phyloP scores from a whole-genome alignment of 2,113 vertebrate genomes.

The Telmatochromis brichardi region DNA sequence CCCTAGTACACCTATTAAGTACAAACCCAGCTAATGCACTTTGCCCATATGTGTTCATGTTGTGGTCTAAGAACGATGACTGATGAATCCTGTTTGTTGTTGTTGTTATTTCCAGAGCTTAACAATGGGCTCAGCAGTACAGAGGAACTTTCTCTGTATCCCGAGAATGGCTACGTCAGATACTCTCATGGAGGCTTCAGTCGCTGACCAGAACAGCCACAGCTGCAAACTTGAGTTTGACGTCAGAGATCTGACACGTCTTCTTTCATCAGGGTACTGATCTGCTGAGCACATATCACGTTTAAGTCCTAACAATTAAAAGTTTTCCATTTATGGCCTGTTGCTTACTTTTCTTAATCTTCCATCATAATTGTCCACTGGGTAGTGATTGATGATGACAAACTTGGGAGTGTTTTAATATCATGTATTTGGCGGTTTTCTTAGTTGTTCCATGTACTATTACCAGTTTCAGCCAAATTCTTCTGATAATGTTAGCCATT shows the following conservation, averaged over 20 bases:
- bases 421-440: neutral
- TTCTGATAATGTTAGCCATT: neutral
- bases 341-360: neutral
- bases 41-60: accelerated
- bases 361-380: neutral
- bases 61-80: neutral
- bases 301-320: neutral
- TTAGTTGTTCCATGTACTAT: neutral
- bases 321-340: neutral
- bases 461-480: neutral
- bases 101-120: conserved; percentile 73
- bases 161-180: conserved; percentile 73
- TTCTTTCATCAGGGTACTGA: neutral
- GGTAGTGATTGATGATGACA: neutral
- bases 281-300: neutral
- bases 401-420: neutral
- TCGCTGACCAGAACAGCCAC: neutral
- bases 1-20: neutral
- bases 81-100: neutral
- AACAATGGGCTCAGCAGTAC: conserved; percentile 77
- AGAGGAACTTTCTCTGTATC: conserved; percentile 82
- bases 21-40: accelerated
- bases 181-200: conserved; percentile 68
- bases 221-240: neutral
- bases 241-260: neutral